A percentile compares a stretch with the other conserved stretches of the same genome.
Evolutionary conservation across 2,113 vertebrate species (phyloP).

Genomic region (Melierax canorus): DNA sequence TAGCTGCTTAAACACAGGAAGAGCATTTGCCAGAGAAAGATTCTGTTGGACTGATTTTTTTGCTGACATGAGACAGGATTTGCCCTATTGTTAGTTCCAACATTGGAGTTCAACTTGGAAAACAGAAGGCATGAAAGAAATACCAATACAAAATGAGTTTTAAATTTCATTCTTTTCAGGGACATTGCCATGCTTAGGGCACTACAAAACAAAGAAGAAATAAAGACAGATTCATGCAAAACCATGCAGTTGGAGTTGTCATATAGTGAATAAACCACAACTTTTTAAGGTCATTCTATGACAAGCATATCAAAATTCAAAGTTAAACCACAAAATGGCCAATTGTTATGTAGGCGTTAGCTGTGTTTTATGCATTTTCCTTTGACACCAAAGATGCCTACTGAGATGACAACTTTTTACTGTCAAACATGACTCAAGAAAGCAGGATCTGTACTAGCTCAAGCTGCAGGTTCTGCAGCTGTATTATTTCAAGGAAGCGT

Average conservation of each 20-base stretch:
- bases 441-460: background rate
- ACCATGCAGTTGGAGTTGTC: background rate
- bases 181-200: fast-evolving
- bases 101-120: background rate
- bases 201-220: background rate
- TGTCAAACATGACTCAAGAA: background rate
- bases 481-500: fast-evolving
- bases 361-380: background rate
- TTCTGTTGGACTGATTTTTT: background rate
- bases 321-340: background rate
- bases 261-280: fast-evolving
- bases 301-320: background rate
- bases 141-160: background rate
- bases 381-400: no score
- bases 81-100: background rate
- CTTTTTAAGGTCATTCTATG: background rate
- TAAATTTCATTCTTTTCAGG: background rate
- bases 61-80: background rate
- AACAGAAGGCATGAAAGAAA: background rate
- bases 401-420: background rate
- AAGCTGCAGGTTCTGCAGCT: background rate
- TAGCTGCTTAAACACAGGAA: background rate
- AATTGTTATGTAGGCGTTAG: fast-evolving
- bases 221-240: background rate
- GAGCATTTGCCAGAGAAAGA: background rate